A percentile compares a stretch with the other conserved stretches of the same genome.
Evolutionary conservation across 2,113 vertebrate species (phyloP).

Genomic region (Pelusios castaneus): DNA sequence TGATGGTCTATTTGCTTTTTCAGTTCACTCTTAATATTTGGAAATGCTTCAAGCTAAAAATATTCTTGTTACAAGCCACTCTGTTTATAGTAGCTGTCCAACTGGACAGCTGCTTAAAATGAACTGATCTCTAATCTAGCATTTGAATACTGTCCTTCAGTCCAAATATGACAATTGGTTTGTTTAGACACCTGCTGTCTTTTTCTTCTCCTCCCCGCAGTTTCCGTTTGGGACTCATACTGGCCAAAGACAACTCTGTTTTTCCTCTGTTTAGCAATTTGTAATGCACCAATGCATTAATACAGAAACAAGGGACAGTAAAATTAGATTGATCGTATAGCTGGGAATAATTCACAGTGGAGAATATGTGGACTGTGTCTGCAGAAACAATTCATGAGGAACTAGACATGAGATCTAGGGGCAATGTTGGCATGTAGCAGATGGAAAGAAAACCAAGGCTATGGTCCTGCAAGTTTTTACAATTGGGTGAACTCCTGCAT

Average conservation of each 20-base stretch:
- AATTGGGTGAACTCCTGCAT: not conserved
- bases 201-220: slow-evolving; percentile 33
- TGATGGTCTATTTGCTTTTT: slow-evolving; percentile 3
- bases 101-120: slow-evolving; percentile 25
- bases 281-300: slow-evolving; percentile 20
- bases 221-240: slow-evolving; percentile 29
- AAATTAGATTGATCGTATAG: slow-evolving; percentile 33
- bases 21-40: not conserved
- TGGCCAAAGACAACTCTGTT: slow-evolving; percentile 15
- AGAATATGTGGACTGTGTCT: not conserved
- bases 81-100: not conserved
- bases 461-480: not conserved
- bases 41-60: not conserved
- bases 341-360: not conserved
- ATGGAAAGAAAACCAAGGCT: not conserved
- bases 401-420: not conserved
- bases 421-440: not conserved
- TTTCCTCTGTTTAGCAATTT: slow-evolving; percentile 45
- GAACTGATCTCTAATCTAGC: not conserved
- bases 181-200: slow-evolving; percentile 38
- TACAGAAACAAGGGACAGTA: slow-evolving; percentile 60
- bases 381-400: not conserved
- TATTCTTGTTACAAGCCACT: not conserved
- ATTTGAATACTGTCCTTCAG: not conserved
- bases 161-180: slow-evolving; percentile 6